These are phyloP conservation scores for Aporrectodea caliginosa DNA, from an alignment of 1,140 invertebrate genomes.

Conservation along the genomic window DNA sequence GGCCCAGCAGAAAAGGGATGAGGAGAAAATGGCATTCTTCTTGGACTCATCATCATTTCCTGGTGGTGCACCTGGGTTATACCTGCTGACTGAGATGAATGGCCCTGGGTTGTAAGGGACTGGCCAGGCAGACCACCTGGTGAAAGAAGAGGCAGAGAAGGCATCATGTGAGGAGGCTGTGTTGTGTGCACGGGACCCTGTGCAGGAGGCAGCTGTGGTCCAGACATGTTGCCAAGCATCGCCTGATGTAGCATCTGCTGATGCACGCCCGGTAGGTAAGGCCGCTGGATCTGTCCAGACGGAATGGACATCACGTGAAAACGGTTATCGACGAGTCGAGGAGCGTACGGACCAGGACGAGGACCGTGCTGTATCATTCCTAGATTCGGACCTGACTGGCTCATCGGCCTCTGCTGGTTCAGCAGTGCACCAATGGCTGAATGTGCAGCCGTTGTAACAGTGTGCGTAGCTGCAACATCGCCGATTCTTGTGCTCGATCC, in stretches of 20 bases:
- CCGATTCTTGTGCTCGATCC: neutral
- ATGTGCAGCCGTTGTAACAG: neutral
- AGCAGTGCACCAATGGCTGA: neutral
- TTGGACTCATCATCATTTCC: neutral
- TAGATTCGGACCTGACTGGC: neutral
- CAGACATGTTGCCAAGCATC: no score
- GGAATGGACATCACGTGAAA: neutral
- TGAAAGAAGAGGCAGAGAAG: neutral
- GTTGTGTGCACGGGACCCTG: neutral
- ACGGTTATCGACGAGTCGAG: neutral
- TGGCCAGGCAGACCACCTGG: neutral
- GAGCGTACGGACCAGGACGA: neutral
- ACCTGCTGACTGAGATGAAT: neutral
- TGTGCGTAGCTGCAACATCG: neutral
- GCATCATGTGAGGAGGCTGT: neutral
- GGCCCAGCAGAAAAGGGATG: neutral
- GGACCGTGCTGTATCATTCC: neutral
- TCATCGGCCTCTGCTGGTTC: neutral
- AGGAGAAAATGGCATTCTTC: neutral
- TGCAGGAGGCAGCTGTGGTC: no score
- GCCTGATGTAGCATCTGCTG: neutral
- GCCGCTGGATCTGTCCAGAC: neutral
- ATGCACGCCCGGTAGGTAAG: no score
- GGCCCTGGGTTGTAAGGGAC: neutral
- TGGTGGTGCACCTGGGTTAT: neutral